A percentile compares a stretch with the other conserved stretches of the same genome.
Evolutionary conservation across 2,888 invertebrate genomes (phyloP).

Genomic region (Campaea margaritaria): DNA sequence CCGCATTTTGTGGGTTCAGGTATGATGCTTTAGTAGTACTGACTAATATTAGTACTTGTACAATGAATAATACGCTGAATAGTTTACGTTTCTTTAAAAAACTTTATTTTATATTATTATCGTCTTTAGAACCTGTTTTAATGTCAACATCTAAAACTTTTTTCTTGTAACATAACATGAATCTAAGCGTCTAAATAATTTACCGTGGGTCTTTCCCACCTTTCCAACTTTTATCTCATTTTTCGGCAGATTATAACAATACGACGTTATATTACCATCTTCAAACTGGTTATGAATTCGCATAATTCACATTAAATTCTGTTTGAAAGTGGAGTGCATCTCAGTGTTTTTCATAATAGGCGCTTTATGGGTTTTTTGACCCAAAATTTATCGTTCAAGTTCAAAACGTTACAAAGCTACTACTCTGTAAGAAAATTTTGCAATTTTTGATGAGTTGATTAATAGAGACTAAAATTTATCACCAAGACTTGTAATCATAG

Average conservation of each 20-base stretch:
- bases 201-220: conserved; percentile 6
- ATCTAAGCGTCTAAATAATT: conserved; percentile 4
- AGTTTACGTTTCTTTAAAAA: no score
- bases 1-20: no score
- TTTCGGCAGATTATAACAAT: conserved; percentile 15
- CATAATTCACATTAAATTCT: conserved; percentile 33
- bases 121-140: background rate
- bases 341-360: conserved; percentile 26
- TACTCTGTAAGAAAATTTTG: no score
- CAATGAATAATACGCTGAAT: no score
- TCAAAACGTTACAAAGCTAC: conserved; percentile 30
- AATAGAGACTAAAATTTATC: no score
- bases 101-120: no score
- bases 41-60: no score
- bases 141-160: background rate
- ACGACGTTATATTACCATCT: conserved; percentile 31
- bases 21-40: no score
- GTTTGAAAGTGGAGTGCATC: conserved; percentile 30
- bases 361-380: conserved; percentile 40
- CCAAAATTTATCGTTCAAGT: conserved; percentile 6
- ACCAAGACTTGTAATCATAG: no score
- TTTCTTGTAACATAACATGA: background rate
- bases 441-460: no score
- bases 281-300: conserved; percentile 27
- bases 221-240: conserved; percentile 13